Evolutionary conservation across 2,797 vertebrate genomes (phyloP), one percentile per base, ranked within the genome.

Genomic region (Enteromius mattozi): DNA sequence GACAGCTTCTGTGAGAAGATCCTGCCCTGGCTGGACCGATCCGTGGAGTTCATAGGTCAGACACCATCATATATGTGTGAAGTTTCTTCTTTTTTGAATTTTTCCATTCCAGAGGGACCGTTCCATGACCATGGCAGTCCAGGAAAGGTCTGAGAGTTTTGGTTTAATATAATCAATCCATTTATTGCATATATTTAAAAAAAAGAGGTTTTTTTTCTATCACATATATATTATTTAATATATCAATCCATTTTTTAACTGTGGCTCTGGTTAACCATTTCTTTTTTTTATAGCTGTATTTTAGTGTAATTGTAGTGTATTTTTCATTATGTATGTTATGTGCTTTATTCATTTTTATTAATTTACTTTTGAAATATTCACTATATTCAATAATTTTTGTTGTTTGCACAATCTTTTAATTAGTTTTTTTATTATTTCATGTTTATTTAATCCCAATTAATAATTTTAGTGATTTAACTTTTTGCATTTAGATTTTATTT

Each of bases 1-100:
- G 98, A 99, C 91, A 99, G 97, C 83, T 99, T 99, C 92, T 97
- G 97, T 37, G 98, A 99, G 93, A 99, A 98, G 93, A 99, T 99
- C 91, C 93, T 99, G 85, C 98, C 98, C 0, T 99, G 98, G 97
- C 77, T 99, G 93, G 97, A 99, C 94, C 94, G 95, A 61, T 99
- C 98, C 0, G 95, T 99, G 1, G 98, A 99, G 89, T 99, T 99
- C 92, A 99, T 99, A 91, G 98, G 61, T 33, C 14, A 33, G 61
- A 63, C 59, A 27, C 24, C 12, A 14, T 27, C 59, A 63, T 63
- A 30, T 16, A 14, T 14, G 12, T 27, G 12, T n/a, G 21, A 8
- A 9, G 54, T 10, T 9, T 42, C 40, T 42, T 16, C 13, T 14
- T 47, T 47, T 42, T 10, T 42, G 2, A 45, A 14, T 47, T 47